Percentiles rank a stretch among this genome's conserved stretches.
Conservation (phyloP, 2,888 invertebrate genomes). For the Trissoscelio sp. region DNA sequence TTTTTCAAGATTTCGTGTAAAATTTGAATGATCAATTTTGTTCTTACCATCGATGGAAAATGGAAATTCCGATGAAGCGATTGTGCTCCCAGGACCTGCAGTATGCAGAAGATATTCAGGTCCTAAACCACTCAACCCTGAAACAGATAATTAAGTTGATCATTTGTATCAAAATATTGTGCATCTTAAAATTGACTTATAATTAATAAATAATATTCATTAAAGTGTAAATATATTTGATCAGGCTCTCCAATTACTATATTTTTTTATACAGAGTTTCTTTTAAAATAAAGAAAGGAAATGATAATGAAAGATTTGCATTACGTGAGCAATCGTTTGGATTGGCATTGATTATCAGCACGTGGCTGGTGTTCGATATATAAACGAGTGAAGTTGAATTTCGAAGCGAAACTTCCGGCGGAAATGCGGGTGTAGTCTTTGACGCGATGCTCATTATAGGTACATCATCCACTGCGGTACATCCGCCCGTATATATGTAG, state of each 20-base stretch:
- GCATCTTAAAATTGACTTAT: too few relatives aligned
- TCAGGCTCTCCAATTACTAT: too few relatives aligned
- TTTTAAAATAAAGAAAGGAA: neutral
- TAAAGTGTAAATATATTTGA: too few relatives aligned
- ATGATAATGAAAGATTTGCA: neutral
- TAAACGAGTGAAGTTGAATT: slow-evolving; percentile 40
- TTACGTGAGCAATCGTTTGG: slow-evolving; percentile 23
- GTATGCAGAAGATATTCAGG: slow-evolving; percentile 82
- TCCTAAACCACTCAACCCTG: slow-evolving; percentile 83
- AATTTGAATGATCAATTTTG: too few relatives aligned
- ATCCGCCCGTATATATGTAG: slow-evolving; percentile 63
- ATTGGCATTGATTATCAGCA: slow-evolving; percentile 50
- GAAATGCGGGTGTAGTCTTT: slow-evolving; percentile 78
- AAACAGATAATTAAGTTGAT: slow-evolving; percentile 61
- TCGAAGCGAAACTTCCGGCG: slow-evolving; percentile 75
- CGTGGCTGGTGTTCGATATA: slow-evolving; percentile 38
- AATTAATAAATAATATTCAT: too few relatives aligned
- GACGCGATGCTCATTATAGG: slow-evolving; percentile 54
- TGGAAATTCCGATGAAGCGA: slow-evolving; percentile 89
- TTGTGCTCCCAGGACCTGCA: slow-evolving; percentile 87
- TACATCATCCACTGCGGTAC: slow-evolving; percentile 39
- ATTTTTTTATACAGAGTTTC: neutral
- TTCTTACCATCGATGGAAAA: slow-evolving; percentile 95
- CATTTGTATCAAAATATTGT: too few relatives aligned
- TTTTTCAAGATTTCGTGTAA: too few relatives aligned